Conservation (phyloP, 2,113 vertebrate genomes). For the Ondatra zibethicus region DNA sequence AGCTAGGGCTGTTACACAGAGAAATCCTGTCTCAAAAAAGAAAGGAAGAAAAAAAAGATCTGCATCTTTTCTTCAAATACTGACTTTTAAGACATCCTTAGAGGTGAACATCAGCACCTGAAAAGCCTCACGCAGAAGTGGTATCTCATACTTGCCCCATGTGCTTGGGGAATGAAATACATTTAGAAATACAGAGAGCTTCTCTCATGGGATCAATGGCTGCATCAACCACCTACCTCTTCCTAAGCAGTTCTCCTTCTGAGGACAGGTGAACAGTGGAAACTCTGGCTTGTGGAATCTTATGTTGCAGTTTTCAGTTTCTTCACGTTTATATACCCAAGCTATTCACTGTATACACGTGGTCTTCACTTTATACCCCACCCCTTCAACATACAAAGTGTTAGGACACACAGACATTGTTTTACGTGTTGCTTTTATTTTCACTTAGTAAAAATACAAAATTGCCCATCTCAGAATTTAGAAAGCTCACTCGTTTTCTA, state of each 20-base stretch:
- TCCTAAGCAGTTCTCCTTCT: neutral
- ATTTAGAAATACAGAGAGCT: neutral
- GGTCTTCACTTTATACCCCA: neutral
- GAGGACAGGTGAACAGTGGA: neutral
- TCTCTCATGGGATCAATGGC: neutral
- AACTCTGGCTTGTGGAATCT: constrained; percentile 26
- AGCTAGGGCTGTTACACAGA: too few relatives aligned
- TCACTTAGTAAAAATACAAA: constrained; percentile 11
- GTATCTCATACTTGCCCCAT: neutral
- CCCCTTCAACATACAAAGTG: neutral
- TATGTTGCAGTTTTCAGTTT: neutral
- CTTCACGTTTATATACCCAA: neutral
- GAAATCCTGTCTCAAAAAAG: too few relatives aligned
- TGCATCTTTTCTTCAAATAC: constrained; percentile 38
- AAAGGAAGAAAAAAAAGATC: neutral
- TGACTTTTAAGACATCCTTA: neutral
- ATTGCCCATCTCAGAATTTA: neutral
- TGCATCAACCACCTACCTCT: neutral
- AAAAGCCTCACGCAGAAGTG: constrained; percentile 41
- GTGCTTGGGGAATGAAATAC: neutral
- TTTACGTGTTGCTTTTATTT: neutral
- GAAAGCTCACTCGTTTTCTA: neutral
- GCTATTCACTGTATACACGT: neutral
- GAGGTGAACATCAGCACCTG: neutral
- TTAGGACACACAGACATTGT: neutral